A percentile compares a stretch with the other conserved stretches of the same genome.
phyloP scores from a whole-genome alignment of 2,888 invertebrate species.

The Agriopis marginaria region DNA sequence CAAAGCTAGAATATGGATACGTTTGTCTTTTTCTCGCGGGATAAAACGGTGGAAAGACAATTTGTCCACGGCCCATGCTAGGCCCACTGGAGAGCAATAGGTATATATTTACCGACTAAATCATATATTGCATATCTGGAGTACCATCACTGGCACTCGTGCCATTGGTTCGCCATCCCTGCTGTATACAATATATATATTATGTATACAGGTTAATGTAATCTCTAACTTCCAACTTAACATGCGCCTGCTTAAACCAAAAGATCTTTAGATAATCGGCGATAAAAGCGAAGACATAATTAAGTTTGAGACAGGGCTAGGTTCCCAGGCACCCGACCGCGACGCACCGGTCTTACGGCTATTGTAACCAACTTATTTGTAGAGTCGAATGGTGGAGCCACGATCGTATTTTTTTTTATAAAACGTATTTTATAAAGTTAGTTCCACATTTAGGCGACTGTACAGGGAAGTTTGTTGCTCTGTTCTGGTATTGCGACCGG shows the following conservation, averaged over 20 bases:
- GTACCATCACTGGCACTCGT: too few species aligned
- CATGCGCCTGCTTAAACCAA: constrained; percentile 3
- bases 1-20: too few species aligned
- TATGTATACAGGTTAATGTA: neutral
- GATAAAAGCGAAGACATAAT: constrained; percentile 49
- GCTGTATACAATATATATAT: too few species aligned
- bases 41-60: too few species aligned
- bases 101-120: too few species aligned
- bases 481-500: constrained; percentile 34
- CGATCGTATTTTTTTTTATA: neutral
- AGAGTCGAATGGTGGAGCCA: neutral
- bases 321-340: constrained; percentile 74
- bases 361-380: neutral
- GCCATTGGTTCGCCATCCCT: too few species aligned
- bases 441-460: neutral
- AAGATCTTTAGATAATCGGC: constrained; percentile 33
- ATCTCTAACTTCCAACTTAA: neutral
- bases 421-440: neutral
- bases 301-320: constrained; percentile 40
- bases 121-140: too few species aligned
- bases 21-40: too few species aligned
- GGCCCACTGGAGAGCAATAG: too few species aligned
- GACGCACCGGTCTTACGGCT: constrained; percentile 52
- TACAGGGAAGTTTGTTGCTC: neutral
- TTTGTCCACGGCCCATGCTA: too few species aligned